A percentile compares a stretch with the other conserved stretches of the same genome.
phyloP scores from a whole-genome alignment of 2,113 vertebrate species.

The Diglossa brunneiventris region DNA sequence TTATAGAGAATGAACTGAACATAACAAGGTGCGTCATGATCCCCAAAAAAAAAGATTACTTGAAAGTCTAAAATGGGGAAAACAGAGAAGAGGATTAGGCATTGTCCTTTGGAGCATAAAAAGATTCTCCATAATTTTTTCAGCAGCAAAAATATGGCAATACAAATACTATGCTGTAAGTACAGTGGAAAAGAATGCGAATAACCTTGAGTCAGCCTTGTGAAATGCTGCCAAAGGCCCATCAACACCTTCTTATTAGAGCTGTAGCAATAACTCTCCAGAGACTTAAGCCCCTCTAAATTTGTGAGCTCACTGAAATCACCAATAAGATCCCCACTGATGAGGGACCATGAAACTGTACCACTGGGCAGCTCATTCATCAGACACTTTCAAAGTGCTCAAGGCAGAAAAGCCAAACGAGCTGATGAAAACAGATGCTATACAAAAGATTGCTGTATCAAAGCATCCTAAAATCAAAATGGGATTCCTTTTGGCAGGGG shows the following conservation, averaged over 20 bases:
- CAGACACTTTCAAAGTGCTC: background rate
- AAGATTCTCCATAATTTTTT: background rate
- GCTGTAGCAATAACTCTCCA: background rate
- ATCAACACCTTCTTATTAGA: constrained; percentile 67
- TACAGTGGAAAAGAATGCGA: background rate
- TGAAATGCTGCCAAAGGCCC: constrained; percentile 25
- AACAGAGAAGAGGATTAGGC: background rate
- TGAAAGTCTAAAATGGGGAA: background rate
- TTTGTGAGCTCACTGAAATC: constrained; percentile 31
- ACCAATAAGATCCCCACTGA: background rate
- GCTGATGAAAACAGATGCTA: constrained; percentile 1
- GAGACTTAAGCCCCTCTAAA: constrained; percentile 32
- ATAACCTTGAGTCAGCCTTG: constrained; percentile 26
- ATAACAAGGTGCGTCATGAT: background rate
- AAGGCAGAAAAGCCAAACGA: background rate
- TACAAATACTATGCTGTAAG: background rate
- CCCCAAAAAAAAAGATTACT: background rate
- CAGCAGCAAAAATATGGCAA: background rate
- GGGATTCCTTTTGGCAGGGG: background rate
- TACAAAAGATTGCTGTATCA: background rate
- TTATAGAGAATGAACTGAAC: background rate
- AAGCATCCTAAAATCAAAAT: constrained; percentile 5
- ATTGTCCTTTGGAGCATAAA: background rate
- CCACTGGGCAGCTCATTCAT: constrained; percentile 21
- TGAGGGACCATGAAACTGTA: background rate